Evolutionary conservation across 2,888 invertebrate genomes (phyloP).

Genomic region (Homarus gammarus): DNA sequence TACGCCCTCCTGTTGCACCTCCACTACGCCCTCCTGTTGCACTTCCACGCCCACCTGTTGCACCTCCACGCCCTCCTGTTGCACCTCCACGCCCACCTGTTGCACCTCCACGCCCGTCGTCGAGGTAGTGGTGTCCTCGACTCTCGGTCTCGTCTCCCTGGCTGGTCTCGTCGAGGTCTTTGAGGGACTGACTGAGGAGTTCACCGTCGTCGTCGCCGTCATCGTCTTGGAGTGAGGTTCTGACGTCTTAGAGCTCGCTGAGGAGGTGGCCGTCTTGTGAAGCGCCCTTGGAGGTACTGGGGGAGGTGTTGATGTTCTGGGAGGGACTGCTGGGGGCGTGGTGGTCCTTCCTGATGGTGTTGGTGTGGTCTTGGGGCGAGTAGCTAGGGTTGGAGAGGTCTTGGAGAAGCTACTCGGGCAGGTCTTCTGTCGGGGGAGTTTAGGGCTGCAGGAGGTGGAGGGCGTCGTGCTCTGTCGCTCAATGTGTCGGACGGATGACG

Average conservation of each 20-base stretch:
- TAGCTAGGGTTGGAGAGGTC: neutral
- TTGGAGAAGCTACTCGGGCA: neutral
- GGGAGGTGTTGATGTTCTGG: conserved; percentile 17
- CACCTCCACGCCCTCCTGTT: too few species aligned
- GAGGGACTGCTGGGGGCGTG: neutral
- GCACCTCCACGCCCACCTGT: too few species aligned
- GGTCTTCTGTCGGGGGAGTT: neutral
- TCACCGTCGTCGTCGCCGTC: too few species aligned
- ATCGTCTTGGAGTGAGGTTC: too few species aligned
- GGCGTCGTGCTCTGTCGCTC: too few species aligned
- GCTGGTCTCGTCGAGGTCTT: conserved; percentile 12
- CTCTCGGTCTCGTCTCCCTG: neutral
- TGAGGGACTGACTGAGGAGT: neutral
- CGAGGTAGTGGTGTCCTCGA: neutral
- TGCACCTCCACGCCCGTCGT: neutral
- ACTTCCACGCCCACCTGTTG: too few species aligned
- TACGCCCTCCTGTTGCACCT: too few species aligned
- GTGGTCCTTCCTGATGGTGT: neutral
- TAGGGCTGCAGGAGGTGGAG: too few species aligned
- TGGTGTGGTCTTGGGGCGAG: neutral
- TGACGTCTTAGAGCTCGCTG: neutral
- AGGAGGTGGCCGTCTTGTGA: neutral
- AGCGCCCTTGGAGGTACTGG: conserved; percentile 27
- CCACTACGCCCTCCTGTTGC: too few species aligned
- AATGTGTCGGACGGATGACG: neutral